phyloP scores from a whole-genome alignment of 35 echinoderm and acorn worm species.

The Ptychodera flava region DNA sequence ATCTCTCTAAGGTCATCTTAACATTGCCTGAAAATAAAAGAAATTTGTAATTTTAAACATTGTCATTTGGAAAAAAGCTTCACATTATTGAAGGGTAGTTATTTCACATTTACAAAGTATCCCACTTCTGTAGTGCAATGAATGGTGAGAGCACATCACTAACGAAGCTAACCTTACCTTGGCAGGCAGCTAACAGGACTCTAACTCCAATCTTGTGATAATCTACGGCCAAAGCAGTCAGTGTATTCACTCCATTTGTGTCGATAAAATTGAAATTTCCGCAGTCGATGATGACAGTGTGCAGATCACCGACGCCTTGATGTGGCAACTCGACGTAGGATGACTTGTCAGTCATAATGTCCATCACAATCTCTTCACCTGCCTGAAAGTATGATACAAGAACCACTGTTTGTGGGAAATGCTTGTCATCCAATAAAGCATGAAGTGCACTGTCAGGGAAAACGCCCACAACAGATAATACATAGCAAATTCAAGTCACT shows the following conservation, averaged over 20 bases:
- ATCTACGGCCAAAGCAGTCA: constrained; percentile 60
- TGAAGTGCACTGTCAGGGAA: no score
- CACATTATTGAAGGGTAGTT: not conserved
- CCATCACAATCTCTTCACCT: no score
- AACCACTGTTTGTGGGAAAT: no score
- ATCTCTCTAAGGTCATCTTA: not conserved
- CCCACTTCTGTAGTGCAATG: not conserved
- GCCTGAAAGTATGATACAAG: no score
- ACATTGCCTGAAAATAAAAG: not conserved
- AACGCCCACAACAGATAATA: no score
- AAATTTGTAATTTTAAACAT: not conserved
- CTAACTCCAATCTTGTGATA: constrained; percentile 74
- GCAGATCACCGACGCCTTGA: not conserved
- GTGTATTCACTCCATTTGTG: constrained; percentile 62
- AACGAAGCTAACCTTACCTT: constrained; percentile 45
- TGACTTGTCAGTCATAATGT: no score
- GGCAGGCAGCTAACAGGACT: constrained; percentile 67
- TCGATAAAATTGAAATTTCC: constrained; percentile 80
- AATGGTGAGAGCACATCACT: not conserved
- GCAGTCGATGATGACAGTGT: constrained; percentile 83
- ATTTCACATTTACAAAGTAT: not conserved
- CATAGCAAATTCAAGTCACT: no score
- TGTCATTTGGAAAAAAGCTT: not conserved
- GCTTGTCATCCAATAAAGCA: no score
- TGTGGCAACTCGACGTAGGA: no score